Conservation (phyloP, 2,888 invertebrate species). For the Tethea ocularis region DNA sequence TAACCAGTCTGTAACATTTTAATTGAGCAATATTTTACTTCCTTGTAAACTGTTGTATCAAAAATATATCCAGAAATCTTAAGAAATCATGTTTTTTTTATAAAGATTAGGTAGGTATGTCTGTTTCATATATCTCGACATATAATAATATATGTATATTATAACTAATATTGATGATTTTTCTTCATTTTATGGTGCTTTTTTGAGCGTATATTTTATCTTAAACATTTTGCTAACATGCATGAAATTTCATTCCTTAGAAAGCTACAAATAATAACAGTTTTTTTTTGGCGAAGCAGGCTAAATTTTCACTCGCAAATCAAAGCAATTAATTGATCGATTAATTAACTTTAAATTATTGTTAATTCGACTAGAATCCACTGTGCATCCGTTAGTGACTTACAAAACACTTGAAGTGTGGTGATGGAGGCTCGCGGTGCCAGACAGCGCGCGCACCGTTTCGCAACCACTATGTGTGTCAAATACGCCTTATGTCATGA, state of each 20-base stretch:
- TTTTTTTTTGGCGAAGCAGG: too few relatives aligned
- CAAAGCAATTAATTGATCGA: background rate
- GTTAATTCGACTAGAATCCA: slow-evolving; percentile 33
- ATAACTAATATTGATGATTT: too few relatives aligned
- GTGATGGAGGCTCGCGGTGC: slow-evolving; percentile 38
- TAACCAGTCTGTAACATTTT: background rate
- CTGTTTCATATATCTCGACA: too few relatives aligned
- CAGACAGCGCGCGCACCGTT: slow-evolving; percentile 57
- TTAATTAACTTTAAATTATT: background rate
- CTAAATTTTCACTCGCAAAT: too few relatives aligned
- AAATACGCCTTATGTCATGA: slow-evolving; percentile 61
- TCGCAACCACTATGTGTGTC: slow-evolving; percentile 71
- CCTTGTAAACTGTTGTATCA: background rate
- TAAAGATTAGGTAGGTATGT: too few relatives aligned
- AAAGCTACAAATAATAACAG: too few relatives aligned
- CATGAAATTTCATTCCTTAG: too few relatives aligned
- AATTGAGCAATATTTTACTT: slow-evolving; percentile 2
- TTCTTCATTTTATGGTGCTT: too few relatives aligned
- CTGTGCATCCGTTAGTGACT: slow-evolving; percentile 46
- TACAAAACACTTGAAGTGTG: slow-evolving; percentile 41
- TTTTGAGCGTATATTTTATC: too few relatives aligned
- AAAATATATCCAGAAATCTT: background rate
- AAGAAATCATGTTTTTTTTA: background rate
- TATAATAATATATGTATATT: too few relatives aligned
- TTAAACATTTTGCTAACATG: too few relatives aligned